These are phyloP conservation scores for Apomyelois bistriatella DNA, from an alignment of 2,888 invertebrate genomes.

Conservation along the genomic window DNA sequence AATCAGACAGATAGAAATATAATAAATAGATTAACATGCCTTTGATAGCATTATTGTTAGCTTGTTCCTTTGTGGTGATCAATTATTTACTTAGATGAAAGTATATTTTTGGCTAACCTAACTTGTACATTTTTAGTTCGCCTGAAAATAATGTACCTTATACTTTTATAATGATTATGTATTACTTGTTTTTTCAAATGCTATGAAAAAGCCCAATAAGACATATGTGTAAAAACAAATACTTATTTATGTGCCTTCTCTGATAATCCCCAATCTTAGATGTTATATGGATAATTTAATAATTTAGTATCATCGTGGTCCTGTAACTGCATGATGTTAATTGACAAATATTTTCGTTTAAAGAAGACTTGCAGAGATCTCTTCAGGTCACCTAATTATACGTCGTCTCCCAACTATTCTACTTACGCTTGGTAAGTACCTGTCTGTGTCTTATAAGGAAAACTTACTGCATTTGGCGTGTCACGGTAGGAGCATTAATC, in stretches of 20 bases:
- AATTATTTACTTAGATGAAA: slow-evolving; percentile 3
- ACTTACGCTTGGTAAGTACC: slow-evolving; percentile 19
- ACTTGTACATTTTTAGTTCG: no score
- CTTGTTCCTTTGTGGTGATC: not conserved
- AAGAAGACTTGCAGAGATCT: not conserved
- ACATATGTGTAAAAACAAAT: no score
- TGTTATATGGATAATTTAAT: no score
- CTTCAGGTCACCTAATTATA: slow-evolving; percentile 2
- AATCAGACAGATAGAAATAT: not conserved
- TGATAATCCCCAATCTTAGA: no score
- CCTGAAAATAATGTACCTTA: no score
- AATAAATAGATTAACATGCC: slow-evolving; percentile 6
- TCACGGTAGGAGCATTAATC: slow-evolving; percentile 68
- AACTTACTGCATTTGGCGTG: slow-evolving; percentile 52
- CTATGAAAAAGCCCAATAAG: no score
- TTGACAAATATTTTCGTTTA: no score
- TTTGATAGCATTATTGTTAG: slow-evolving; percentile 1
- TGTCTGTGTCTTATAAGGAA: slow-evolving; percentile 32
- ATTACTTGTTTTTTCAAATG: no score
- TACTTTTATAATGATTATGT: no score
- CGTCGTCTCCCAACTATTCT: slow-evolving; percentile 7
- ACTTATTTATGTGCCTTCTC: no score
- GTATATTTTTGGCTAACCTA: not conserved
- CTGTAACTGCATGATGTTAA: no score
- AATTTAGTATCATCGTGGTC: no score